These are phyloP conservation scores for Arctocebus calabarensis DNA, from an alignment of 2,797 vertebrate genomes.

Conservation along the genomic window DNA sequence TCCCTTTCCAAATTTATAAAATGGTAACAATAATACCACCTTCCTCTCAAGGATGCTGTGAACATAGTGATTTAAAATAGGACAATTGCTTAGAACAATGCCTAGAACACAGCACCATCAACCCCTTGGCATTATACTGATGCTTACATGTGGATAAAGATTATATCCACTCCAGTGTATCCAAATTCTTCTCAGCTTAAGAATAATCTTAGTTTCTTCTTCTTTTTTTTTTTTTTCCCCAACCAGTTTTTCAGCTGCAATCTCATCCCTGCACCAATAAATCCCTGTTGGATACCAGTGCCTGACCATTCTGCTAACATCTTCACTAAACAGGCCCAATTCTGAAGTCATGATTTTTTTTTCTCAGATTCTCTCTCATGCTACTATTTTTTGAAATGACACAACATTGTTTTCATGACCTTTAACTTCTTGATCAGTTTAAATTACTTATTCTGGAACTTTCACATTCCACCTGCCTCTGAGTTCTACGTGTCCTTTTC, in stretches of 20 bases:
- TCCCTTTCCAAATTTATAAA: neutral
- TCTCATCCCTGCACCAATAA: neutral
- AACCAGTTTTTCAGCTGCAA: neutral
- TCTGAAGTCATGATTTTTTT: neutral
- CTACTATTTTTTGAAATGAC: neutral
- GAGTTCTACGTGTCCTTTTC: neutral
- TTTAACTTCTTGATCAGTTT: neutral
- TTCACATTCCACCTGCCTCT: neutral
- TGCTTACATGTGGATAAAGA: neutral
- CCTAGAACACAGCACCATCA: neutral
- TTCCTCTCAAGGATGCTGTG: neutral
- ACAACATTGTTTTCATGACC: neutral
- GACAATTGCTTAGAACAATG: neutral
- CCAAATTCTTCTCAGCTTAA: neutral
- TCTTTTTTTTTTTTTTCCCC: neutral
- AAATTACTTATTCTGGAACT: neutral
- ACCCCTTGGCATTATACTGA: neutral
- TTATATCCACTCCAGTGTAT: neutral
- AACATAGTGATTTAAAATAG: neutral
- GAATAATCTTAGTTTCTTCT: neutral
- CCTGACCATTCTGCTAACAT: neutral
- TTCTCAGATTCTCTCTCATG: neutral
- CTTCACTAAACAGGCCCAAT: neutral
- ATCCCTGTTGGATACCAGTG: neutral
- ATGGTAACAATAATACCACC: neutral